These are phyloP conservation scores for Maniola jurtina DNA, from an alignment of 1,140 invertebrate genomes.

Conservation along the genomic window DNA sequence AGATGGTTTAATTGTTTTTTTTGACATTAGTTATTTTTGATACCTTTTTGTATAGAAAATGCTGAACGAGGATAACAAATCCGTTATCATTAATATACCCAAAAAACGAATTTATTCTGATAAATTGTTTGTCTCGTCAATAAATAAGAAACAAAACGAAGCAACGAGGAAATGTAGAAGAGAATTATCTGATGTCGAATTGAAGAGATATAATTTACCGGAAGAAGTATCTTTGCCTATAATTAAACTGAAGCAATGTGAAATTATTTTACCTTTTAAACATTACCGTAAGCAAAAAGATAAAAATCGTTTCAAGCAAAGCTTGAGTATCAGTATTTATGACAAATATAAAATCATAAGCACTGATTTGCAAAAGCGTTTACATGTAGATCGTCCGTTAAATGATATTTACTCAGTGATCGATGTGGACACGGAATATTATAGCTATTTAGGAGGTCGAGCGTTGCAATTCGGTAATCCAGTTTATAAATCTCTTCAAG, in stretches of 20 bases:
- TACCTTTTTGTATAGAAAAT: slow-evolving; percentile 25
- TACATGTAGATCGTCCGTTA: slow-evolving; percentile 32
- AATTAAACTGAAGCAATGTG: slow-evolving; percentile 39
- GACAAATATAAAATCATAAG: slow-evolving; percentile 52
- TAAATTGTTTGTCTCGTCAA: not conserved
- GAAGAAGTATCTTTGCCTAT: slow-evolving; percentile 35
- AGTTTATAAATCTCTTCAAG: slow-evolving; percentile 51
- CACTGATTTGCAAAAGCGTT: slow-evolving; percentile 37
- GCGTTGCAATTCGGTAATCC: slow-evolving; percentile 30
- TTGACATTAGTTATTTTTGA: slow-evolving; percentile 22
- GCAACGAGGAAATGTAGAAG: slow-evolving; percentile 11
- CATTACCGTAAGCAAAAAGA: slow-evolving; percentile 51
- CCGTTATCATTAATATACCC: slow-evolving; percentile 38
- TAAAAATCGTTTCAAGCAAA: slow-evolving; percentile 35
- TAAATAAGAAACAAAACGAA: slow-evolving; percentile 19
- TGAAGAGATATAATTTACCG: slow-evolving; percentile 34
- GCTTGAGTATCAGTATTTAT: slow-evolving; percentile 33
- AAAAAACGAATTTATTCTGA: slow-evolving; percentile 20
- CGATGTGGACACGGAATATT: slow-evolving; percentile 53
- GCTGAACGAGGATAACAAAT: slow-evolving; percentile 35
- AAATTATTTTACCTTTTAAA: slow-evolving; percentile 50
- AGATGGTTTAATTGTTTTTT: slow-evolving; percentile 23
- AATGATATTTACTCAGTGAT: slow-evolving; percentile 41
- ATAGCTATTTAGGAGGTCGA: slow-evolving; percentile 40
- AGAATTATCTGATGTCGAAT: slow-evolving; percentile 6